Evolutionary conservation across 2,888 invertebrate species (phyloP), one percentile per base, ranked within the genome.

Genomic region (Scaptomyza tumidula): DNA sequence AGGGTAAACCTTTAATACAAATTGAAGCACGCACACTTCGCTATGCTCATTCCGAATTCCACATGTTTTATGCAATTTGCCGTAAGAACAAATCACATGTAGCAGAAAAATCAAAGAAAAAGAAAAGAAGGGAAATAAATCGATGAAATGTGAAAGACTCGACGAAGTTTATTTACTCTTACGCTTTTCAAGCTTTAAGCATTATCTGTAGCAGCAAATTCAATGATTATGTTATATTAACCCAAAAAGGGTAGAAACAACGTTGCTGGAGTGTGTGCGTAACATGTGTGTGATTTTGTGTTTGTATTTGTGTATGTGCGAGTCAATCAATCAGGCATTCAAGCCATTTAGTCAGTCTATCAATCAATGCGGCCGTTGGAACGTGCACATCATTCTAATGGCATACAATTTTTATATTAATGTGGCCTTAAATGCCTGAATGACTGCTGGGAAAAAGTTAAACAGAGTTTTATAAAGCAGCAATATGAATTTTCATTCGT

Each of bases 291-390:
- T 72, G 41, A 10, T 41, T 41, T 55, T 57, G 44, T 71, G 50
- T 71, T 58, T 41, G 49, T 71, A 49, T 70, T 59, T 44, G 67
- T 69, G 50, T 67, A 60, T 54, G 66, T 60, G 82, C 35, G 61
- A 84, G 83, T 84, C 86, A 84, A 84, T 84, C 83, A 84, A 86
- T 84, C 83, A 78, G 82, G 60, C 78, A 86, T 84, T 86, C 85
- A 69, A 73, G 84, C 82, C 81, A 86, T 84, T 83, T 86, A 86
- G 83, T 83, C 81, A 84, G 85, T 84, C 84, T 68, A 84, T 84
- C 83, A 84, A 86, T 86, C 83, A 84, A 78, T 75, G 64, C 48
- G 68, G 60, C 39, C 57, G 45, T 35, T 50, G 55, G 61, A 55
- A 84, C 83, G 83, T 84, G 83, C 81, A 33, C 75, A 62, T 70